phyloP scores from a whole-genome alignment of 2,888 invertebrate species.

The Dorcus parallelipipedus region DNA sequence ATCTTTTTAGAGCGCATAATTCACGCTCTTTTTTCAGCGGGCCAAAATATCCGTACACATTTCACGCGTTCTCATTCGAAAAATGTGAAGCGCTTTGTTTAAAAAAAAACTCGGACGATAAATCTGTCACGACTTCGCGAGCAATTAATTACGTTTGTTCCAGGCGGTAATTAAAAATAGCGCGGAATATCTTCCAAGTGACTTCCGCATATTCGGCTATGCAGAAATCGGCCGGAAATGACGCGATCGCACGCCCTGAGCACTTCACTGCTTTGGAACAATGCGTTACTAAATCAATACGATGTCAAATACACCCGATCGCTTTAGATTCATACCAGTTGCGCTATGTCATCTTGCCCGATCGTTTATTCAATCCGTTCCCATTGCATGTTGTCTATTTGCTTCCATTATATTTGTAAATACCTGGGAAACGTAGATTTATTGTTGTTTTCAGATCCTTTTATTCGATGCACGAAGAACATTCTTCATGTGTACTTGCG shows the following conservation, averaged over 20 bases:
- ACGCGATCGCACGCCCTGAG: constrained; percentile 45
- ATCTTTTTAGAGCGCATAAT: too few species aligned
- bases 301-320: constrained; percentile 36
- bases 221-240: constrained; percentile 42
- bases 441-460: constrained; percentile 6
- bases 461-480: constrained; percentile 1
- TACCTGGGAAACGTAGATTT: constrained; percentile 8
- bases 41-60: too few species aligned
- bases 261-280: constrained; percentile 46
- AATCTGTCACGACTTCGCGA: not conserved
- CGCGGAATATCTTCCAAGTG: constrained; percentile 4
- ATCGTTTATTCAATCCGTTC: constrained; percentile 8
- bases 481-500: constrained; percentile 4
- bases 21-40: too few species aligned
- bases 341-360: constrained; percentile 33
- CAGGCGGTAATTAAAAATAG: constrained; percentile 6
- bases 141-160: not conserved
- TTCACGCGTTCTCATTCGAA: too few species aligned
- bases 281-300: constrained; percentile 45
- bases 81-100: too few species aligned
- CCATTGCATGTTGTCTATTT: constrained; percentile 10
- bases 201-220: constrained; percentile 27
- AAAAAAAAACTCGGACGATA: not conserved
- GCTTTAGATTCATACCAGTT: constrained; percentile 27
- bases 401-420: constrained; percentile 11